Base-by-base conservation (phyloP, 2,888 invertebrate genomes). In the Cosmorhoe ocellata region DNA sequence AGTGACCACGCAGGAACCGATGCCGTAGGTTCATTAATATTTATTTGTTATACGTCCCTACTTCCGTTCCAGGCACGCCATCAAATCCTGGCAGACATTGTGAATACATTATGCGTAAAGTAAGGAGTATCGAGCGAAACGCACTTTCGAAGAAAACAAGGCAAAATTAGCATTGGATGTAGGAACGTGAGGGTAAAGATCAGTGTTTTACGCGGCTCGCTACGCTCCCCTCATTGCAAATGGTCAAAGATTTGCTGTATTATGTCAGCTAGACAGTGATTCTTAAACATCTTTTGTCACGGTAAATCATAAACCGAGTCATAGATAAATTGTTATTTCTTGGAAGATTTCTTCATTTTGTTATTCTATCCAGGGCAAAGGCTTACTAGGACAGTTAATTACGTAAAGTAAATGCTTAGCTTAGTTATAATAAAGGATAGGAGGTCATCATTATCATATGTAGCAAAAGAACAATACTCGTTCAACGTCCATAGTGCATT, bases 81-180 rank as follows among this genome's bases (percentile, higher is more conserved):
- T 45, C 36, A 27, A 46, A 8, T 42, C 41, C 51, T 42, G 32
- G 41, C 46, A 18, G 40, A 13, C 46, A 46, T 27, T 31, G n/a
- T 45, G 51, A 26, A 41, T 46, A 51, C 28, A 40, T 45, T 38
- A 50, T 11, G 10, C 31, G 22, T 26, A n/a, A n/a, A n/a, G n/a
- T n/a, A 12, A 18, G 24, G 18, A 18, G 4, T 3, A 32, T 8
- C 5, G 14, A 18, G 18, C 14, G 14, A n/a, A 13, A 12, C 11
- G 7, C 6, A 18, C 33, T 34, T 34, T 22, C 10, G 1, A 6
- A 22, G 22, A 22, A 24, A 24, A 3, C 24, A 24, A 24, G 6
- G 24, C 24, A 24, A 24, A 24, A 7, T 24, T 3, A 24, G 7
- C 24, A 24, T 24, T 4, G 1, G 24, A 18, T 18, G 18, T 18